A percentile compares a stretch with the other conserved stretches of the same genome.
Evolutionary conservation across 2,797 vertebrate genomes (phyloP).

Genomic region (Syndactyla subalaris): DNA sequence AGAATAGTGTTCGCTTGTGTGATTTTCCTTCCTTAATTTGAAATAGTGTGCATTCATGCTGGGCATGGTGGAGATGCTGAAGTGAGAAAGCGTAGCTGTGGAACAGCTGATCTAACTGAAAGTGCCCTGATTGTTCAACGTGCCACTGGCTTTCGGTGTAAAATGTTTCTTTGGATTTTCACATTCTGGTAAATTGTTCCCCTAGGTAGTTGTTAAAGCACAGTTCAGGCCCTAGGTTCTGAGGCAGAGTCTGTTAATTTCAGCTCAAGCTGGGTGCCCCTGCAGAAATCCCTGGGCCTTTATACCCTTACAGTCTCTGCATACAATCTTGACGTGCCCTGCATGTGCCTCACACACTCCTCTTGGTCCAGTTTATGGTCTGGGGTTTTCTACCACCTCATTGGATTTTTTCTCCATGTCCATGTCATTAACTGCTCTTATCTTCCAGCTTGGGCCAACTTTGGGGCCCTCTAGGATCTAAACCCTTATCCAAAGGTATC

Average conservation of each 20-base stretch:
- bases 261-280: neutral
- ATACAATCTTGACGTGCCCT: rapidly evolving
- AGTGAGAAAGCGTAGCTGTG: neutral
- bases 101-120: neutral
- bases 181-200: neutral
- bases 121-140: neutral
- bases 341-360: neutral
- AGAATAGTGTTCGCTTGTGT: neutral
- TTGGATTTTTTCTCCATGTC: neutral
- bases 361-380: neutral
- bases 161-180: neutral
- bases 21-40: neutral
- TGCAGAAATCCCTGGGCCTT: neutral
- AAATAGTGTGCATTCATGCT: neutral
- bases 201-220: neutral
- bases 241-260: neutral
- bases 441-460: neutral
- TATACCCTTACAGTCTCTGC: no score
- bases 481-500: neutral
- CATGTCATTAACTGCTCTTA: neutral
- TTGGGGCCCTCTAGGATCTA: neutral
- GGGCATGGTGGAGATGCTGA: neutral
- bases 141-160: neutral
- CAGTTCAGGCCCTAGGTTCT: neutral
- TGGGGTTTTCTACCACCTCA: neutral